Evolutionary conservation across 2,888 invertebrate species (phyloP), one percentile per base, ranked within the genome.

Genomic region (Euzophera pinguis): DNA sequence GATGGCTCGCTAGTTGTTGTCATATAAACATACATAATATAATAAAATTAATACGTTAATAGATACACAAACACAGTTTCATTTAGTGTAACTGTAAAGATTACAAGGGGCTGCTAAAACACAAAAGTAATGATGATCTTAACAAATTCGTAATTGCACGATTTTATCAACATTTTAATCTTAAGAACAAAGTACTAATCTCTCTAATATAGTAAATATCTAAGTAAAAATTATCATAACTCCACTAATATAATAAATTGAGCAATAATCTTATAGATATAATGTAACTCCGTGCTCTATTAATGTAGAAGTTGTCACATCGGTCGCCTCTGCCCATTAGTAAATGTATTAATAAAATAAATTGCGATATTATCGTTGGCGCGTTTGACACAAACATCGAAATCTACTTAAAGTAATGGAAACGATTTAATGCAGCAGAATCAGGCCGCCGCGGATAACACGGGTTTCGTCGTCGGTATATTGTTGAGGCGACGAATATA

Each of bases 351-450:
- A 83, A 81, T 82, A 81, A 81, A 83, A 84, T 86, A 85, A 84
- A 86, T 86, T 75, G 84, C 77, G 80, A 81, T 84, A 81, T 83
- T 87, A 89, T 88, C 89, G 80, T 67, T 66, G 69, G 69, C 75
- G 78, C 74, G 79, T 83, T 85, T 85, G 85, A 87, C 88, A 81
- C 74, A 82, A 84, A 89, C 88, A 89, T 85, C 80, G 85, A 84
- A 89, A 82, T 82, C 86, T 88, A 88, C 88, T 89, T 85, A 80
- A 85, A 82, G 81, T 87, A 87, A 87, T 87, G 86, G 85, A 86
- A 84, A 81, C 80, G 78, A 82, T 86, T 84, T 83, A 85, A 81
- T 83, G 76, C 76, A 73, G 73, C 69, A 70, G 75, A 82, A 81
- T 80, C 77, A 73, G 78, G 72, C 65, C 75, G 71, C 9, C 32